Conservation (phyloP, 2,113 vertebrate genomes). For the Macquaria australasica region DNA sequence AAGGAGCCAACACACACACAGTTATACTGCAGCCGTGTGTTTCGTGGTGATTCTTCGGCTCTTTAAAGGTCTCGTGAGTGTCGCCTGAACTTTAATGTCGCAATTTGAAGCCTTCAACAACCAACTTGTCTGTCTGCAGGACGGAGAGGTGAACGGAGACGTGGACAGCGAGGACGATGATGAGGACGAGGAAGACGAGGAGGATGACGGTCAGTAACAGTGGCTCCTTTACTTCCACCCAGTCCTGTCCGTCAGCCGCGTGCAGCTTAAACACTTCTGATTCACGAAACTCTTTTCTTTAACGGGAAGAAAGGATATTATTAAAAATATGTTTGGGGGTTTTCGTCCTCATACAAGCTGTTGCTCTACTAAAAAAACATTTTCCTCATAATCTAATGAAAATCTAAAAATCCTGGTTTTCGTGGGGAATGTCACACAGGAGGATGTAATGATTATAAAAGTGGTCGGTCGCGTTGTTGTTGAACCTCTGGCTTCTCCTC, state of each 20-base stretch:
- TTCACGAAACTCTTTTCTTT: background rate
- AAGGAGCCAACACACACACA: background rate
- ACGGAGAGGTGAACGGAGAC: constrained; percentile 77
- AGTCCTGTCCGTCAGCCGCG: background rate
- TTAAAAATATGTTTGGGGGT: background rate
- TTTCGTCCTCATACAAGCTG: too few species aligned
- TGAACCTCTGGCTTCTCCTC: background rate
- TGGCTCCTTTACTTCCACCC: background rate
- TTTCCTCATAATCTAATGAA: too few species aligned
- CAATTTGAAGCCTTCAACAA: background rate
- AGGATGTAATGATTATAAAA: too few species aligned
- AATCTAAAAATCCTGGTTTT: too few species aligned
- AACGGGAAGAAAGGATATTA: too few species aligned
- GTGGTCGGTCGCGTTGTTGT: background rate
- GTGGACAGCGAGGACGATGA: constrained; percentile 79
- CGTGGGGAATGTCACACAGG: too few species aligned
- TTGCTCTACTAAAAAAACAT: too few species aligned
- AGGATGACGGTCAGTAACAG: constrained; percentile 63
- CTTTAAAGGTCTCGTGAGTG: too few species aligned
- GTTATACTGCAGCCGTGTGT: background rate
- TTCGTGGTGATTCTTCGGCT: too few species aligned
- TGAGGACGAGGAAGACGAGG: constrained; percentile 69
- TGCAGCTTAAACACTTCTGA: too few species aligned
- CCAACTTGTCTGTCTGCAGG: constrained; percentile 44
- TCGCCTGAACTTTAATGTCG: too few species aligned